phyloP scores from a whole-genome alignment of 1,140 invertebrate genomes.

The Palaemon carinicauda region DNA sequence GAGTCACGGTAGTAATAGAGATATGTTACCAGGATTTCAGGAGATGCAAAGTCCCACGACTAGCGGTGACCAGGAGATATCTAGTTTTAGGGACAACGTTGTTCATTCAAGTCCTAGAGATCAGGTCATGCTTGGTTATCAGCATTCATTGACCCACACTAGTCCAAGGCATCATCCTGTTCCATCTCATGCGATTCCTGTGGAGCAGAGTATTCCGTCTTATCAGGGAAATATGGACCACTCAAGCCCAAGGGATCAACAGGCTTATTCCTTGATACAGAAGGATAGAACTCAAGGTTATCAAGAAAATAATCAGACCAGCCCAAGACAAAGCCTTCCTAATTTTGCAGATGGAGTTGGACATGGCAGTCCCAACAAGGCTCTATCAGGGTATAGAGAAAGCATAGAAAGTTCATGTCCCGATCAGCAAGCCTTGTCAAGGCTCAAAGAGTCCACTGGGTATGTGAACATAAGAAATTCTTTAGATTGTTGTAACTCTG shows the following conservation, averaged over 20 bases:
- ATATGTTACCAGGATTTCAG: no score
- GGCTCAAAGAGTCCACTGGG: constrained; percentile 11
- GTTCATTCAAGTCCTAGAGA: constrained; percentile 2
- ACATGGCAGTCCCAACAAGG: background rate
- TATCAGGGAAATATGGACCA: background rate
- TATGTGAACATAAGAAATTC: constrained; percentile 10
- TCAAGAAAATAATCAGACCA: background rate
- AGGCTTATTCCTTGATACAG: no score
- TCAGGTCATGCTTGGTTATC: constrained; percentile 10
- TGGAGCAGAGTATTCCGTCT: background rate
- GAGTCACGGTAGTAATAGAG: no score
- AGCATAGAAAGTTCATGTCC: background rate
- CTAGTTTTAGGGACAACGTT: constrained; percentile 2
- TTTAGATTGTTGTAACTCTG: background rate
- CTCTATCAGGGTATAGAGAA: constrained; percentile 15
- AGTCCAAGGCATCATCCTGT: constrained; percentile 33
- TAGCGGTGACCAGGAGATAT: background rate
- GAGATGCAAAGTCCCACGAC: no score
- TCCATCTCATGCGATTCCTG: background rate
- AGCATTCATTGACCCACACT: background rate
- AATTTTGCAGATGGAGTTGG: constrained; percentile 11
- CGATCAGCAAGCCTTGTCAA: background rate
- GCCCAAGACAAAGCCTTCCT: constrained; percentile 15
- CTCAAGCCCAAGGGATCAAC: no score
- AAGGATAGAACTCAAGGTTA: no score